These are phyloP conservation scores for Platygyra sinensis DNA, from an alignment of 64 coral and sea anemone species.

Conservation along the genomic window DNA sequence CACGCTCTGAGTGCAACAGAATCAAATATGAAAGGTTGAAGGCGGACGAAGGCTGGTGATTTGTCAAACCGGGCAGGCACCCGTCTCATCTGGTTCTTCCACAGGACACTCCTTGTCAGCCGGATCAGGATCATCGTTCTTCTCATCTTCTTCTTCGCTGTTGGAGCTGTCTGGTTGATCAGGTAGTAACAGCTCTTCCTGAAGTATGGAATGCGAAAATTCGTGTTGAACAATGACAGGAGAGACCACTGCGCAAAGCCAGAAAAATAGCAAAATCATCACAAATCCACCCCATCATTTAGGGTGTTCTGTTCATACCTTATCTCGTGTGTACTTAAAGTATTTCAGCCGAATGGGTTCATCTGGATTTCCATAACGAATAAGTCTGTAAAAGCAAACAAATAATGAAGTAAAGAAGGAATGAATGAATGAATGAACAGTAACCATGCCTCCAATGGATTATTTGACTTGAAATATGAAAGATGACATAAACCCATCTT, in stretches of 20 bases:
- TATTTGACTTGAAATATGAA: no score
- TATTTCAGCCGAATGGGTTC: slow-evolving; percentile 87
- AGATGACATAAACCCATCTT: no score
- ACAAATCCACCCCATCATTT: neutral
- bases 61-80: slow-evolving; percentile 24
- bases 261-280: no score
- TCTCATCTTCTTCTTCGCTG: slow-evolving; percentile 13
- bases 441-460: no score
- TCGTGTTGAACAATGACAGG: neutral
- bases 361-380: slow-evolving; percentile 94
- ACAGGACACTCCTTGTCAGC: slow-evolving; percentile 34
- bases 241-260: neutral
- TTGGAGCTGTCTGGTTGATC: slow-evolving; percentile 41
- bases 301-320: neutral
- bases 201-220: neutral
- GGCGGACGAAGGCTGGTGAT: neutral
- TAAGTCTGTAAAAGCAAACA: slow-evolving; percentile 75
- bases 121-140: neutral
- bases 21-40: neutral
- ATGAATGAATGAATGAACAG: neutral
- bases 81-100: slow-evolving; percentile 24
- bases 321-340: slow-evolving; percentile 86
- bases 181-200: slow-evolving; percentile 67
- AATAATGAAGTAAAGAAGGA: neutral
- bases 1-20: neutral